Percentiles rank a stretch among this genome's conserved stretches.
Evolutionary conservation across 2,888 invertebrate species (phyloP).

Genomic region (Hipparchia sbordonii): DNA sequence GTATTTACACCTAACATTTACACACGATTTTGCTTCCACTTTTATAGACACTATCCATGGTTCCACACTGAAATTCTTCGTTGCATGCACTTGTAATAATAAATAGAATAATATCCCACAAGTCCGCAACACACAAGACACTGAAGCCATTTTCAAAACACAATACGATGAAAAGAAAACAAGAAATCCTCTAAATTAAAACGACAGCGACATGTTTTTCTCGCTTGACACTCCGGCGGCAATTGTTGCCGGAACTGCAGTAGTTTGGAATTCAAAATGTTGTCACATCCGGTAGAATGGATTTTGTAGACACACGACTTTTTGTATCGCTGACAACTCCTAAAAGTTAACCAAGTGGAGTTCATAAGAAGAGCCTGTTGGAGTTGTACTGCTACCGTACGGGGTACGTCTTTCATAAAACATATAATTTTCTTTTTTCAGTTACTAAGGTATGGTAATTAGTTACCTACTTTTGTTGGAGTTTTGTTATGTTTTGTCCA

Average conservation of each 20-base stretch:
- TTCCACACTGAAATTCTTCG: slow-evolving; percentile 34
- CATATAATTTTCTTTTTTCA: too few relatives aligned
- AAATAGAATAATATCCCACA: slow-evolving; percentile 71
- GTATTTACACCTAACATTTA: slow-evolving; percentile 70
- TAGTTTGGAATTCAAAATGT: slow-evolving; percentile 47
- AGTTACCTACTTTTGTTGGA: too few relatives aligned
- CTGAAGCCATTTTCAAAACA: slow-evolving; percentile 64
- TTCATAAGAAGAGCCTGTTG: too few relatives aligned
- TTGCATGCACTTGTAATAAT: slow-evolving; percentile 54
- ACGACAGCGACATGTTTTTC: slow-evolving; percentile 67
- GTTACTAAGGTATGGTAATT: too few relatives aligned
- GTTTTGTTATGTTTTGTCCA: too few relatives aligned
- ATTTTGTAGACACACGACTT: slow-evolving; percentile 3
- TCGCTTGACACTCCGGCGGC: slow-evolving; percentile 71
- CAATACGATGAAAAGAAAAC: slow-evolving; percentile 57
- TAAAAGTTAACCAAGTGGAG: too few relatives aligned
- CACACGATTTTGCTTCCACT: slow-evolving; percentile 46
- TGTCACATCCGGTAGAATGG: slow-evolving; percentile 59
- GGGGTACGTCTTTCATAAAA: too few relatives aligned
- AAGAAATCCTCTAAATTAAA: slow-evolving; percentile 47
- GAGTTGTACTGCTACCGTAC: too few relatives aligned
- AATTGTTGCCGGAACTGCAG: slow-evolving; percentile 75
- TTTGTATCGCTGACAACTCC: not conserved
- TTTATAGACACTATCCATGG: slow-evolving; percentile 48
- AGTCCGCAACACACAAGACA: slow-evolving; percentile 71